A percentile compares a stretch with the other conserved stretches of the same genome.
These are phyloP conservation scores for Aplodontia rufa DNA, from an alignment of 2,113 vertebrate genomes.

Conservation along the genomic window DNA sequence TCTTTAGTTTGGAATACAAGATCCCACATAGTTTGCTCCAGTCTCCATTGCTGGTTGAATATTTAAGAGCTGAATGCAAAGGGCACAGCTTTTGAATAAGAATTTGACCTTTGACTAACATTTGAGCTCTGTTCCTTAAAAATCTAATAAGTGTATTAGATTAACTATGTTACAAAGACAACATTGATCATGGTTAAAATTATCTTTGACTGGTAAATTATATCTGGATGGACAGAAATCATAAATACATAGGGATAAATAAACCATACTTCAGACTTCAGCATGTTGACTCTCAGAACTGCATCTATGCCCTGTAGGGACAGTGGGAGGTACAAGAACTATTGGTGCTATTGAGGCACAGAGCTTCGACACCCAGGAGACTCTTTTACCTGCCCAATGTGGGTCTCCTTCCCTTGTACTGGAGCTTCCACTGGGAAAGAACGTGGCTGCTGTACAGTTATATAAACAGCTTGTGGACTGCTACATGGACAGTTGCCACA, in stretches of 20 bases:
- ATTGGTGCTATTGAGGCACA: neutral
- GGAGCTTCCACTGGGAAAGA: neutral
- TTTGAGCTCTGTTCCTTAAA: neutral
- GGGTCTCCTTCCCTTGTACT: neutral
- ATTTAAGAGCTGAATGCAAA: neutral
- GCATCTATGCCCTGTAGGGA: neutral
- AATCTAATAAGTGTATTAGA: neutral
- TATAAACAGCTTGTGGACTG: neutral
- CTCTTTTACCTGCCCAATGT: neutral
- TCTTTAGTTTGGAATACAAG: slow-evolving; percentile 12
- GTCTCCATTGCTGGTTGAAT: neutral
- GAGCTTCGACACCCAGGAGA: neutral
- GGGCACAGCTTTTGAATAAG: neutral
- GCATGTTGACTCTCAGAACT: neutral
- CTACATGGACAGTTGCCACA: neutral
- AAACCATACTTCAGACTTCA: neutral
- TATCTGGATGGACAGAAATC: neutral
- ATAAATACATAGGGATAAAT: neutral
- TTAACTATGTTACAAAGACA: neutral
- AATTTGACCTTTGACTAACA: neutral
- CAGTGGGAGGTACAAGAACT: neutral
- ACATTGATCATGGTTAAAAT: neutral
- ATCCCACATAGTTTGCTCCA: neutral
- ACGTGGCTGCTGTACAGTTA: neutral
- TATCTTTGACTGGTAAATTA: neutral